phyloP scores from a whole-genome alignment of 2,888 invertebrate genomes.

The Acanthopleura granulata region DNA sequence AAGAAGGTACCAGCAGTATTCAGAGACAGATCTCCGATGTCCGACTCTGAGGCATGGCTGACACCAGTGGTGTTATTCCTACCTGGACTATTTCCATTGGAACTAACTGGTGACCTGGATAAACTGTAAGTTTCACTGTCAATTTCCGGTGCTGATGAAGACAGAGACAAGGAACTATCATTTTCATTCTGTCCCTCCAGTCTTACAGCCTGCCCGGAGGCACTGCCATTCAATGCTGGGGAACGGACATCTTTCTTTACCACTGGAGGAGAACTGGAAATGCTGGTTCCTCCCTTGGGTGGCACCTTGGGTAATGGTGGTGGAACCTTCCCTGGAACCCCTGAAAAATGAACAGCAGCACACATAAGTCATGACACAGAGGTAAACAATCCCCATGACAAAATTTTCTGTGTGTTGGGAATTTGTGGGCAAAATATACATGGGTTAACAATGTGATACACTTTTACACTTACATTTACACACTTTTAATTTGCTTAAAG shows the following conservation, averaged over 20 bases:
- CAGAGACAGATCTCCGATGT: background rate
- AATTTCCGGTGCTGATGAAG: background rate
- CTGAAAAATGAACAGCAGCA: background rate
- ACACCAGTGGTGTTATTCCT: background rate
- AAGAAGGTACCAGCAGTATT: background rate
- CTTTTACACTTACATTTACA: no score
- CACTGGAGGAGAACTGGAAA: background rate
- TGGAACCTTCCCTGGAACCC: background rate
- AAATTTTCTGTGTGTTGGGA: no score
- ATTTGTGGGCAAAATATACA: no score
- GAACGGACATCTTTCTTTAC: background rate
- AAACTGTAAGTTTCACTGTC: background rate
- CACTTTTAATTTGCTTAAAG: no score
- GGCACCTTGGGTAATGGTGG: conserved; percentile 4
- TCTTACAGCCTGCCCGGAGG: background rate
- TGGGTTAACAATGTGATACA: no score
- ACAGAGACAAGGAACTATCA: background rate
- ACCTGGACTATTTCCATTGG: background rate
- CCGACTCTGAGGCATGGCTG: background rate
- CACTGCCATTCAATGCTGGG: background rate
- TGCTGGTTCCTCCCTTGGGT: background rate
- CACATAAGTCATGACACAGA: background rate
- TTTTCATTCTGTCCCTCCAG: background rate
- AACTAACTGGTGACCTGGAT: background rate
- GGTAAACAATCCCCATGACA: no score